phyloP scores from a whole-genome alignment of 2,113 vertebrate genomes.

The Tragelaphus imberbis region DNA sequence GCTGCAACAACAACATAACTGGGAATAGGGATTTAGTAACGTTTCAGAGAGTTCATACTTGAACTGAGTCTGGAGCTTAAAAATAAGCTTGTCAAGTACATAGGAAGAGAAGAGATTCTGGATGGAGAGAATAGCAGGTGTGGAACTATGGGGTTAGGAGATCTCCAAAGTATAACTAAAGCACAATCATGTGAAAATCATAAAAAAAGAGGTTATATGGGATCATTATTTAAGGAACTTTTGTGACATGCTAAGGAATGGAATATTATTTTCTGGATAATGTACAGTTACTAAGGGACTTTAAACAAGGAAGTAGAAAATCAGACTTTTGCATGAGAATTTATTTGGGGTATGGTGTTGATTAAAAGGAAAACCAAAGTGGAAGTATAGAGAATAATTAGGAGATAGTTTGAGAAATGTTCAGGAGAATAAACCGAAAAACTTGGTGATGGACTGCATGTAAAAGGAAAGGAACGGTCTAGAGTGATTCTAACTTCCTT shows the following conservation, averaged over 20 bases:
- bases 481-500: not conserved
- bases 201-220: not conserved
- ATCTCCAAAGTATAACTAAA: not conserved
- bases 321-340: not conserved
- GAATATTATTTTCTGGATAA: not conserved
- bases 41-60: not conserved
- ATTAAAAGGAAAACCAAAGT: constrained; percentile 10
- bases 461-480: not conserved
- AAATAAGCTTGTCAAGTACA: not conserved
- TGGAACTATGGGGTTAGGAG: not conserved
- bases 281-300: not conserved
- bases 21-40: not conserved
- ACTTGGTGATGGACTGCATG: not conserved
- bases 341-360: not conserved
- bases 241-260: not conserved
- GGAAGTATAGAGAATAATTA: not conserved
- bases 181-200: not conserved
- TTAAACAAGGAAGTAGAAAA: not conserved
- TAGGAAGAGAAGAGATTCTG: not conserved
- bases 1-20: not conserved
- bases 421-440: not conserved
- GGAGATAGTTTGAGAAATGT: not conserved
- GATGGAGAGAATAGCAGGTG: not conserved
- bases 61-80: not conserved
- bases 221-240: not conserved